Percentiles rank a stretch among this genome's conserved stretches.
Evolutionary conservation across 2,113 vertebrate genomes (phyloP).

Genomic region (Pitta sordida): DNA sequence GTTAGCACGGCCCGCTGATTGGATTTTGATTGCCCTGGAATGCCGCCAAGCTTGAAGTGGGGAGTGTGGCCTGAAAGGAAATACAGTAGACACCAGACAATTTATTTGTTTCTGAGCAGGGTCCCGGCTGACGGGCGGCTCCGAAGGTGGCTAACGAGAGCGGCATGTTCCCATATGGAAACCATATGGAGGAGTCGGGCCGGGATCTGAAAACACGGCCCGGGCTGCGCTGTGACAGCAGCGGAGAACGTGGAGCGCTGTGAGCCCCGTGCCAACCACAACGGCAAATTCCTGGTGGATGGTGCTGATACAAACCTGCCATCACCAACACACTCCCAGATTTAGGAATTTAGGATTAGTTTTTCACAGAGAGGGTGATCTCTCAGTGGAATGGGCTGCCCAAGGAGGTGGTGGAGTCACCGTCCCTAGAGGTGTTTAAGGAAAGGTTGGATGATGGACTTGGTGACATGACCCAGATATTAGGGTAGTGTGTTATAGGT

Average conservation of each 20-base stretch:
- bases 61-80: conserved; percentile 68
- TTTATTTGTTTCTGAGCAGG: conserved; percentile 71
- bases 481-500: no score
- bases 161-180: conserved; percentile 69
- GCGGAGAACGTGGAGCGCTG: neutral
- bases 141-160: conserved; percentile 69
- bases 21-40: conserved; percentile 72
- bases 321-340: neutral
- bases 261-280: neutral
- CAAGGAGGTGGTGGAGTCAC: no score
- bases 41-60: conserved; percentile 65
- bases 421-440: no score
- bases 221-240: neutral
- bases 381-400: no score
- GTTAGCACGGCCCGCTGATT: conserved; percentile 60
- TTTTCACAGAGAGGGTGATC: no score
- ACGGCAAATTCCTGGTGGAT: neutral
- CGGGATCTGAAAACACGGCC: neutral
- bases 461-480: no score
- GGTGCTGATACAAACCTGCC: neutral
- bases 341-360: no score
- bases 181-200: conserved; percentile 40
- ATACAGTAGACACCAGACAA: conserved; percentile 69
- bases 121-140: conserved; percentile 57
- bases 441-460: no score